phyloP scores from a whole-genome alignment of 1,140 invertebrate genomes.

The Drosophila asahinai region DNA sequence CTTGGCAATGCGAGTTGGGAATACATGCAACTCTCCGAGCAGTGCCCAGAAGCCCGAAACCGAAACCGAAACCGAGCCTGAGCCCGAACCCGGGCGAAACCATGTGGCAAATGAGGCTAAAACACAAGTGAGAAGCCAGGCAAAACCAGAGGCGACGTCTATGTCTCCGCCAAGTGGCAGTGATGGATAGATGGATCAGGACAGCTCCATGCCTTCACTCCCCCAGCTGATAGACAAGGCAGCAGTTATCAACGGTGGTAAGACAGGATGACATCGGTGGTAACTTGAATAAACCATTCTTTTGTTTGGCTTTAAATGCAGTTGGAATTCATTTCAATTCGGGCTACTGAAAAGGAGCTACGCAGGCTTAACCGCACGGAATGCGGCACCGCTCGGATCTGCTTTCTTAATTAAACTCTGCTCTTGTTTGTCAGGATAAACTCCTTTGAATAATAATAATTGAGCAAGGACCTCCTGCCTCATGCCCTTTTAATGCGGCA shows the following conservation, averaged over 20 bases:
- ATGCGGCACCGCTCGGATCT: too few species aligned
- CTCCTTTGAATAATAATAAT: too few species aligned
- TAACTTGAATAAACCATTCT: too few species aligned
- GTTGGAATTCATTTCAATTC: too few species aligned
- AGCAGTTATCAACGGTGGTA: background rate
- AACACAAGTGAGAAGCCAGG: constrained; percentile 62
- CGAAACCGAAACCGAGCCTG: too few species aligned
- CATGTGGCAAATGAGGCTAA: constrained; percentile 75
- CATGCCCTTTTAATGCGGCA: too few species aligned
- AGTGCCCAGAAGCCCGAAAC: background rate
- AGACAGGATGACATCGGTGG: background rate
- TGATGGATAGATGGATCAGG: constrained; percentile 56
- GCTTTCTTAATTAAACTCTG: too few species aligned
- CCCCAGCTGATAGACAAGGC: background rate
- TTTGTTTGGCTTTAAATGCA: background rate
- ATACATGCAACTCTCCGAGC: constrained; percentile 31
- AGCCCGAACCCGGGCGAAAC: constrained; percentile 28
- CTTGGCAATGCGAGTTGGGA: constrained; percentile 35
- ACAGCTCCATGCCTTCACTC: background rate
- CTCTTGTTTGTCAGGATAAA: too few species aligned
- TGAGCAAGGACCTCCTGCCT: too few species aligned
- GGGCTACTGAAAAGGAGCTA: too few species aligned
- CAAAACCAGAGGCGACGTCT: constrained; percentile 22
- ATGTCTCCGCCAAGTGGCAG: constrained; percentile 34
- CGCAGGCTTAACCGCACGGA: too few species aligned